Percentiles rank a stretch among this genome's conserved stretches.
Conservation (phyloP, 2,888 invertebrate species). For the Andrena minutula region DNA sequence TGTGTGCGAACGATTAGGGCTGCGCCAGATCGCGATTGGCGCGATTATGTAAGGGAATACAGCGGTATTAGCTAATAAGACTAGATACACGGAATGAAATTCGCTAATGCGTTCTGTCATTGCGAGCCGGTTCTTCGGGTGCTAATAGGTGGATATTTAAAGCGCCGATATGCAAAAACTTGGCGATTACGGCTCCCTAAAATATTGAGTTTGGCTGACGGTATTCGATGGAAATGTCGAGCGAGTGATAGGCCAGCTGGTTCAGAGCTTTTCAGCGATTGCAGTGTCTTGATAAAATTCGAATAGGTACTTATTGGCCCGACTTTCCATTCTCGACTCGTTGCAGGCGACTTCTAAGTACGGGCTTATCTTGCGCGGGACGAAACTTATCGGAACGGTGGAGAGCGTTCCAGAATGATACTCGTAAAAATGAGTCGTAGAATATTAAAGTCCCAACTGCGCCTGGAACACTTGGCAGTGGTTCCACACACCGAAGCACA, state of each 20-base stretch:
- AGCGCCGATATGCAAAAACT: conserved; percentile 23
- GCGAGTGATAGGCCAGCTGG: background rate
- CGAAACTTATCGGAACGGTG: conserved; percentile 32
- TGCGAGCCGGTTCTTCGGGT: conserved; percentile 27
- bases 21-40: conserved; percentile 41
- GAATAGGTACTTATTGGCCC: background rate
- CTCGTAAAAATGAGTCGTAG: conserved; percentile 39
- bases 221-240: background rate
- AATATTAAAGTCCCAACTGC: conserved; percentile 46
- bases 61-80: conserved; percentile 28
- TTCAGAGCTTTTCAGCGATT: background rate
- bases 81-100: conserved; percentile 31
- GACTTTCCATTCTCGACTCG: background rate
- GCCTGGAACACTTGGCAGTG: conserved; percentile 59
- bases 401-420: conserved; percentile 49
- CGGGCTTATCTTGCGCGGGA: conserved; percentile 8
- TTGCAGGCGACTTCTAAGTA: background rate
- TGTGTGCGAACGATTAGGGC: conserved; percentile 43
- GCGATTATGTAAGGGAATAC: conserved; percentile 45
- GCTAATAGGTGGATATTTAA: background rate
- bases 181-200: background rate
- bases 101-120: conserved; percentile 18
- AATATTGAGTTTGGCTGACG: background rate
- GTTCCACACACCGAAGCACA: conserved; percentile 44
- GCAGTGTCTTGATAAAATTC: background rate